Base-by-base conservation (phyloP, 2,888 invertebrate genomes). In the Pantelozetes paolii region DNA sequence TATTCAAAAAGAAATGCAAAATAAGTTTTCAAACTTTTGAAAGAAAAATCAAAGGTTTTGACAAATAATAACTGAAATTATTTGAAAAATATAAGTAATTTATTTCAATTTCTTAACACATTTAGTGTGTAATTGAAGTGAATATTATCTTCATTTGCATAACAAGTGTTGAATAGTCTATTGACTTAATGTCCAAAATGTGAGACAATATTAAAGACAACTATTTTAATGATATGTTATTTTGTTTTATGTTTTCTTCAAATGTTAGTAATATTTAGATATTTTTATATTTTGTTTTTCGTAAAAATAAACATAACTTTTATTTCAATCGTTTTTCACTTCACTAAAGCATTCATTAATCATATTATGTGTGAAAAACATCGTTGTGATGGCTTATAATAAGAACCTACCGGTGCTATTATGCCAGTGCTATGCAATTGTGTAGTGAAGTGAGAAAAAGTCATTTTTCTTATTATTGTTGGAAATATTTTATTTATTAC, bases 61-160 rank as follows among this genome's bases (percentile, higher is more conserved):
- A 36, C 36, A 36, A 36, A 36, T 36, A 36, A 36, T 36, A 8
- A 36, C 9, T 36, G 36, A 36, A 8, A 36, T 36, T 45, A 45
- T 45, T 45, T 45, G 36, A 45, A 28, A 15, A 57, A 15, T 50
- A 50, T 50, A 20, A n/a, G 1, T 8, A 23, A 18, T 57, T 57
- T 57, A 30, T 18, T 57, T 57, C 30, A 57, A 57, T 57, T 57
- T 57, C 57, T 57, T 54, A 54, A 57, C 28, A 57, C 28, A 57
- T 57, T 57, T 54, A 54, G 18, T 9, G 28, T 28, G 11, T 57
- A 57, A 30, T 57, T 57, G 9, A 45, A 45, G 50, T 20, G 54
- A 30, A 26, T 57, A 57, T 57, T 57, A 28, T 23, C 26, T 15
- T 11, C 26, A 54, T 57, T 57, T 57, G 28, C 57, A 57, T 45